Evolutionary conservation across 2,888 invertebrate genomes (phyloP), one percentile per base, ranked within the genome.

Genomic region (Tanytarsus gracilentus): DNA sequence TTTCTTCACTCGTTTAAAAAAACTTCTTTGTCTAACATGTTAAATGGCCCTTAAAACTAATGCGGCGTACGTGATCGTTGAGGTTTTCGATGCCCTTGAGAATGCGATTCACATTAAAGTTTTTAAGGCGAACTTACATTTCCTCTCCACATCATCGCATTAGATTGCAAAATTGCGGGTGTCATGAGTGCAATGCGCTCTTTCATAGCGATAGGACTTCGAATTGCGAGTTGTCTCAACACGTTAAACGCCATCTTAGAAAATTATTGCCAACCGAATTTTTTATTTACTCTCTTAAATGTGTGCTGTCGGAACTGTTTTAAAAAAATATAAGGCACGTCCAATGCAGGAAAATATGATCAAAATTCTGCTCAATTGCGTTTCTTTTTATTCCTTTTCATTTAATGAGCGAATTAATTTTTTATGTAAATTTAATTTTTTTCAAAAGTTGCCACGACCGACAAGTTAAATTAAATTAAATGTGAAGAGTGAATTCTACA

Each of bases 121-220:
- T 21, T 23, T 18, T 21, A 44, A 21, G 11, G 44, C n/a, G n/a
- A 6, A 29, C 58, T 58, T 44, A 44, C 44, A 16, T 48, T 44
- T 44, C 27, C 44, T 25, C 48, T 44, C 29, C 39, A 49, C 49
- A 27, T 26, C 25, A 49, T n/a, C n/a, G n/a, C n/a, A 27, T 14
- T 29, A 30, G n/a, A 44, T 11, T 21, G 44, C 44, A 18, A n/a
- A n/a, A n/a, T n/a, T n/a, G 48, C 6, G 21, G 55, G 40, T 16
- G 58, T 21, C 3, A 58, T 14, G 21, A 48, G 29, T 26, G 58
- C 58, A 29, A 58, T 58, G 30, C 58, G 58, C 14, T 58, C 44
- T 7, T 8, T 44, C 3, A 25, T 26, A 8, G 40, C 44, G 9
- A 48, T 26, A 4, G 58, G 26, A 18, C n/a, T 27, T 29, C 21